Base-by-base conservation (phyloP, 2,113 vertebrate species). In the Rhabdornis inornatus region DNA sequence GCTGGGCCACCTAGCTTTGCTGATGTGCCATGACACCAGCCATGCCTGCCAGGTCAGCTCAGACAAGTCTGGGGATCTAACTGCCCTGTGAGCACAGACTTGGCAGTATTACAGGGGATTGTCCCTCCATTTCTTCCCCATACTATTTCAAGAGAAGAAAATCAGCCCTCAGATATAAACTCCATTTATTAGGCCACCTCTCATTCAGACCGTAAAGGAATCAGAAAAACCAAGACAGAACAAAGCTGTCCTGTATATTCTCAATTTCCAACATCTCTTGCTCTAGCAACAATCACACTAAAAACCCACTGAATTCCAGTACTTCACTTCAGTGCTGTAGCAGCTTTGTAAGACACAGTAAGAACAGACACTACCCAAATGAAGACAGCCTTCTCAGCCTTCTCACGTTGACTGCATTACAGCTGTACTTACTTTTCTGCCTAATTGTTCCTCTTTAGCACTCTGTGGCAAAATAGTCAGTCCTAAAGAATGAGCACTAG, bases 1-100 rank as follows among this genome's bases (percentile, higher is more conserved):
- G 70, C 83, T 69, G 53, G 87, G 87, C 83, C 70, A 76, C 39
- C 59, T 91, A 89, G 84, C 71, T 94, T 90, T 91, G 78, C 70
- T n/a, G 63, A 39, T 70, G 59, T 82, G 94, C 87, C 64, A 72
- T 35, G 50, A 52, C 75, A 89, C 57, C 55, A 12, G 40, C n/a
- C 56, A 13, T 11, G 50, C 23, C 76, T 59, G 66, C 53, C 2
- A 0, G 8, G 13, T 66, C 87, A 74, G 71, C 70, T 59, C 81
- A 35, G 47, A 23, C 81, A 35, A 30, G n/a, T 24, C 59, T 37
- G 8, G 25, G 65, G 28, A 37, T 71, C 72, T 16, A 33, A n/a
- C 0, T 56, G 69, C 68, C 83, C 64, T 71, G 30, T 12, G 14
- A 92, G 57, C 45, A 89, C 39, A 79, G 37, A 27, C 23, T 49